phyloP scores from a whole-genome alignment of 2,888 invertebrate species.

The Hartigia nigra region DNA sequence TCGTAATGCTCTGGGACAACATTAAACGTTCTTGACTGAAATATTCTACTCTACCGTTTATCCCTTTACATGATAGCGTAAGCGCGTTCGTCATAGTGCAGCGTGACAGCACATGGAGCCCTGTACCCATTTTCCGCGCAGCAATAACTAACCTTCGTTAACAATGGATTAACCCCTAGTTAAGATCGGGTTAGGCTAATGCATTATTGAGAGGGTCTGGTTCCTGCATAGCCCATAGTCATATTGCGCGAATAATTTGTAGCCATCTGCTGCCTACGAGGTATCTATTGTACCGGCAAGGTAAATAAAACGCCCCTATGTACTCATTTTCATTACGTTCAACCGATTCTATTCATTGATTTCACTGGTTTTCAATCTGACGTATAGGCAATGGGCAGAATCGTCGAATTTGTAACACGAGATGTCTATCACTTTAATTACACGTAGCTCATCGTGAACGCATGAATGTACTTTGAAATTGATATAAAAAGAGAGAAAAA shows the following conservation, averaged over 20 bases:
- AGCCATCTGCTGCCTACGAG: slow-evolving; percentile 37
- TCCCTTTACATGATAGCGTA: slow-evolving; percentile 12
- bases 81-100: slow-evolving; percentile 4
- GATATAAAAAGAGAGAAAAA: background rate
- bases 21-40: background rate
- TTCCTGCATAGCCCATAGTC: slow-evolving; percentile 25
- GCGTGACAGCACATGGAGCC: background rate
- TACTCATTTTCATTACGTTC: slow-evolving; percentile 1
- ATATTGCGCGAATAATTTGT: slow-evolving; percentile 40
- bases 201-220: slow-evolving; percentile 31
- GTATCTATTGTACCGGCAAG: slow-evolving; percentile 37
- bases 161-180: slow-evolving; percentile 35
- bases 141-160: slow-evolving; percentile 23
- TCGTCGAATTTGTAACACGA: background rate
- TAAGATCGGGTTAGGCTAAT: slow-evolving; percentile 28
- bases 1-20: background rate
- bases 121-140: background rate
- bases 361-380: background rate
- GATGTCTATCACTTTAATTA: background rate
- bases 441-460: background rate
- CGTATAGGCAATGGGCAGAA: background rate
- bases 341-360: background rate
- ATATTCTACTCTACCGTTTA: background rate
- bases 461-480: background rate
- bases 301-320: slow-evolving; percentile 46